A percentile compares a stretch with the other conserved stretches of the same genome.
Conservation (phyloP, 1,140 invertebrate genomes). For the Lepeophtheirus salmonis region DNA sequence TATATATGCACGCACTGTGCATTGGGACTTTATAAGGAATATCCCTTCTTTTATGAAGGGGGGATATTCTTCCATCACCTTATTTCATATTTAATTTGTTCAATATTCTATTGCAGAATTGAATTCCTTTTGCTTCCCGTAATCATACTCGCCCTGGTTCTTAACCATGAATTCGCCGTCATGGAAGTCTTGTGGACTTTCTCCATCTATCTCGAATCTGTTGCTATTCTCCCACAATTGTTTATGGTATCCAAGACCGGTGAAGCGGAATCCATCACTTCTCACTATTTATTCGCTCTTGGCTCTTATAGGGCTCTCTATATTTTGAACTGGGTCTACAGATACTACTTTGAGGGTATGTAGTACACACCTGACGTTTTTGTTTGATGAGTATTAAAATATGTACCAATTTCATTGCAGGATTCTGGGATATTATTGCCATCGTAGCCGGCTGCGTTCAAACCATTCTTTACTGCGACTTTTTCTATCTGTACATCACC, state of each 20-base stretch:
- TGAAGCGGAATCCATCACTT: slow-evolving; percentile 97
- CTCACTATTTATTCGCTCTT: slow-evolving; percentile 95
- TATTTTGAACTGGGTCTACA: slow-evolving; percentile 93
- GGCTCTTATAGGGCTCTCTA: slow-evolving; percentile 91
- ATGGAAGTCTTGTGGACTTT: slow-evolving; percentile 87
- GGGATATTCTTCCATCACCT: neutral
- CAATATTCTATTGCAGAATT: slow-evolving; percentile 39
- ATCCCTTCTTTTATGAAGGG: too few species aligned
- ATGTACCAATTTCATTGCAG: slow-evolving; percentile 21
- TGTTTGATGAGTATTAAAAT: neutral
- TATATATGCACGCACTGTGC: too few species aligned
- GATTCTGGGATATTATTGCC: slow-evolving; percentile 86
- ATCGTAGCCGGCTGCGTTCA: slow-evolving; percentile 90
- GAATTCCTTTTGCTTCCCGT: slow-evolving; percentile 84
- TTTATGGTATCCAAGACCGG: slow-evolving; percentile 98
- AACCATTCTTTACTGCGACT: slow-evolving; percentile 96
- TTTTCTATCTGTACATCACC: slow-evolving; percentile 99
- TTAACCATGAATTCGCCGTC: slow-evolving; percentile 77
- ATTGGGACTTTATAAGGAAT: too few species aligned
- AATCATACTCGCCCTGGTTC: slow-evolving; percentile 61
- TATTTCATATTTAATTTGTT: neutral
- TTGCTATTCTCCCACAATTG: slow-evolving; percentile 93
- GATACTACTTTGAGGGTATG: slow-evolving; percentile 13
- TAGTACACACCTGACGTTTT: too few species aligned
- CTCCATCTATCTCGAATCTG: slow-evolving; percentile 96